Evolutionary conservation across 2,888 invertebrate genomes (phyloP), one percentile per base, ranked within the genome.

Genomic region (Melinaea marsaeus): DNA sequence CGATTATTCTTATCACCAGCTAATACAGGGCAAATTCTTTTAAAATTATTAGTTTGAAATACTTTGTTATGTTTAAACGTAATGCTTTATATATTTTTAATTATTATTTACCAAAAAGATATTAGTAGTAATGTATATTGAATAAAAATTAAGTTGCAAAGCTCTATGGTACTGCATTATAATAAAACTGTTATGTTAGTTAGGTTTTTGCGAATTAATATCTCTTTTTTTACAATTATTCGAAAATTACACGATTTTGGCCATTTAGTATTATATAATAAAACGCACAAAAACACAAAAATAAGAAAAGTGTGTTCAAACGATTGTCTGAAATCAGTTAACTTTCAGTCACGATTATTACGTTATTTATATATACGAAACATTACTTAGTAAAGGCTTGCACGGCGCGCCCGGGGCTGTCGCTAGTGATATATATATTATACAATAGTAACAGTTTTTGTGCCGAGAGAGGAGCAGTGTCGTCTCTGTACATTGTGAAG

Each of bases 401-500:
- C 84, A 81, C 80, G 77, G 75, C 71, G 71, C 68, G 85, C 86
- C 79, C 69, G 72, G 71, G 81, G 83, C 81, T 78, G 72, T 74
- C 79, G 78, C 79, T 78, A 78, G 83, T 80, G 83, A 87, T 88
- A 1, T 22, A 22, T 22, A 22, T 1, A 22, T 22, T 22, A 22
- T 22, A 22, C 0, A 1, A 88, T 86, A 86, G 88, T 88, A 88
- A 88, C 85, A 85, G 84, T 22, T 22, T 1, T 22, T 22, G 77
- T 79, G 79, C 81, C 81, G 80, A 83, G 78, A 79, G 79, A 83
- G 79, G 79, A 82, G 80, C 81, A 85, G 83, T 87, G 86, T 84
- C 85, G 86, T 85, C 86, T 85, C 83, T 73, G 85, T 85, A 88
- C 85, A 89, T 88, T 89, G 88, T 88, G 87, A 83, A 81, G 77